Percentiles rank a stretch among this genome's conserved stretches.
These are phyloP conservation scores for Neomonachus schauinslandi DNA, from an alignment of 2,113 vertebrate species.

Conservation along the genomic window DNA sequence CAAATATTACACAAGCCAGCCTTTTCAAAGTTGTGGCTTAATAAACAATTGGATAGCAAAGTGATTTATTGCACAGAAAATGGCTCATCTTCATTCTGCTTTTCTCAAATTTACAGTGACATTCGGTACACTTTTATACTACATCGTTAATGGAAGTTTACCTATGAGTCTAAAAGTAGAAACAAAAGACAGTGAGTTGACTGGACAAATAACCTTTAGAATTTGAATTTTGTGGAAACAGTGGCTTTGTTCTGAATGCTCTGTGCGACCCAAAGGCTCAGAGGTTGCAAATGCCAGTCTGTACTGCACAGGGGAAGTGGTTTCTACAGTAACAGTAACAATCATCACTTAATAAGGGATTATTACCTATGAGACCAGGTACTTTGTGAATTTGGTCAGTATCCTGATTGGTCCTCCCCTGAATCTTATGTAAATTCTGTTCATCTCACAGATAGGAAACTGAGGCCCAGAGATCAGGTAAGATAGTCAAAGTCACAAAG, in stretches of 20 bases:
- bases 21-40: slow-evolving; percentile 25
- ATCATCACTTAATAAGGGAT: not conserved
- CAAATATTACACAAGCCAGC: slow-evolving; percentile 37
- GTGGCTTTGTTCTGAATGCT: not conserved
- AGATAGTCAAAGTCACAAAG: not conserved
- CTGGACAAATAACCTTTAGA: slow-evolving; percentile 1
- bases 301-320: not conserved
- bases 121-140: not conserved
- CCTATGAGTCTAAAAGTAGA: not conserved
- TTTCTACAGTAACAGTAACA: not conserved
- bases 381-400: not conserved
- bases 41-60: slow-evolving; percentile 35
- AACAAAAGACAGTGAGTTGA: not conserved
- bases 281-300: not conserved
- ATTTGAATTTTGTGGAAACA: not conserved
- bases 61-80: slow-evolving; percentile 52
- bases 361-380: not conserved
- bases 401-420: not conserved
- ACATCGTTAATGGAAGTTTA: slow-evolving; percentile 26
- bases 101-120: not conserved
- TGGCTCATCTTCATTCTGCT: not conserved
- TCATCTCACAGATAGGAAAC: not conserved
- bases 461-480: not conserved
- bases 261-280: not conserved
- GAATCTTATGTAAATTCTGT: not conserved